Evolutionary conservation across 2,113 vertebrate genomes (phyloP), one percentile per base, ranked within the genome.

Genomic region (Onychostoma macrolepis): DNA sequence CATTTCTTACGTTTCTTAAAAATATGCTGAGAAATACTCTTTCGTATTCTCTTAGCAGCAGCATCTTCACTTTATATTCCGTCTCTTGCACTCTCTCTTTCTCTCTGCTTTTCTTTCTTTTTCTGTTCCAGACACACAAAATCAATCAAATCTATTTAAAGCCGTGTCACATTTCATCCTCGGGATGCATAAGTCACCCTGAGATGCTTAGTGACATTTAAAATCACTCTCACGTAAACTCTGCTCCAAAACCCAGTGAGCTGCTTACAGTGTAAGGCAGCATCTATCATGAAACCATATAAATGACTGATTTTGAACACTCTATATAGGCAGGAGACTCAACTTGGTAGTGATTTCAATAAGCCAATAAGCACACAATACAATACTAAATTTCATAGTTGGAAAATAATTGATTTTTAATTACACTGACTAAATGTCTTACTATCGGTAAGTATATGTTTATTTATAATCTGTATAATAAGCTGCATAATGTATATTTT

Each of bases 121-220:
- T 53, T 30, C 50, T 61, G n/a, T 41, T 61, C 12, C 48, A 33
- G 38, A 38, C 69, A 36, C 85, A 82, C 79, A 76, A 69, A 87
- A 69, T 75, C 86, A 83, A 72, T 48, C 53, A 76, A 10, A 75
- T 41, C 48, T 81, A 9, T 81, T 61, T 63, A 56, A 56, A 83
- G 71, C 11, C 13, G 0, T 50, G 30, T n/a, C 13, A 33, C 61
- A 65, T 83, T 45, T 45, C 76, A 80, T 72, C 75, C 41, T 86
- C 11, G 48, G 80, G 58, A 80, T 45, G 50, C 78, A 88, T 61
- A 83, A 79, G 38, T 84, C 85, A 72, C 85, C 53, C 15, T 30
- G 33, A 24, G 48, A 63, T 75, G 21, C 19, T 84, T 11, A 45
- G 69, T 79, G 33, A 80, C 50, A 45, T 84, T 72, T 75, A 56